Evolutionary conservation across 2,797 vertebrate species (phyloP), one percentile per base, ranked within the genome.

Genomic region (Champsocephalus gunnari): DNA sequence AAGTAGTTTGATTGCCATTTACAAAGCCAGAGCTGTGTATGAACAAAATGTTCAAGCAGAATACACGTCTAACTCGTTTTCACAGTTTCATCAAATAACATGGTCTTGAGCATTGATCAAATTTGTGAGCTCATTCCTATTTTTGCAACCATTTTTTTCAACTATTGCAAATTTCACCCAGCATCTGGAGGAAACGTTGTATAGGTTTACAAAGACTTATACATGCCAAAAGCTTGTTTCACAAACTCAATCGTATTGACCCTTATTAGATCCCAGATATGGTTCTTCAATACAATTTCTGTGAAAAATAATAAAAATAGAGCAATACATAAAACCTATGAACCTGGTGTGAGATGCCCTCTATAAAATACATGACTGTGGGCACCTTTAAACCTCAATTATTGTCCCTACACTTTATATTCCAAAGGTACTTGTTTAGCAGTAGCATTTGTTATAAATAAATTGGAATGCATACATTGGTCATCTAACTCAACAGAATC

Each of bases 301-400:
- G 34, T 66, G 67, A 62, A n/a, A 53, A 75, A 63, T 3, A 13
- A 56, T 57, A 41, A 58, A 70, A 82, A 55, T 44, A 66, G 43
- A 70, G 19, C 17, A 64, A 13, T 57, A 48, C 17, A 69, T 66
- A 9, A 63, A 74, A 60, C 17, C 24, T 38, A 13, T 28, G 58
- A 47, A 66, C 38, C 12, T 16, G 55, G 66, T 55, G 74, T 59
- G 41, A 54, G n/a, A 32, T 1, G 38, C 44, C 44, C 32, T 51
- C 44, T 17, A 1, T n/a, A 3, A 38, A 38, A 38, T 58, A 43
- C 38, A 63, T 16, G 55, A 57, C 2, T 44, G 45, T 73, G 45
- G 60, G 32, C 14, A 66, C 12, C 48, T 74, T 24, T 9, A 47
- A 53, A 64, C 51, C 56, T 54, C 66, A 17, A 6, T 47, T 17